phyloP scores from a whole-genome alignment of 2,888 invertebrate genomes.

The Microchrysa polita region DNA sequence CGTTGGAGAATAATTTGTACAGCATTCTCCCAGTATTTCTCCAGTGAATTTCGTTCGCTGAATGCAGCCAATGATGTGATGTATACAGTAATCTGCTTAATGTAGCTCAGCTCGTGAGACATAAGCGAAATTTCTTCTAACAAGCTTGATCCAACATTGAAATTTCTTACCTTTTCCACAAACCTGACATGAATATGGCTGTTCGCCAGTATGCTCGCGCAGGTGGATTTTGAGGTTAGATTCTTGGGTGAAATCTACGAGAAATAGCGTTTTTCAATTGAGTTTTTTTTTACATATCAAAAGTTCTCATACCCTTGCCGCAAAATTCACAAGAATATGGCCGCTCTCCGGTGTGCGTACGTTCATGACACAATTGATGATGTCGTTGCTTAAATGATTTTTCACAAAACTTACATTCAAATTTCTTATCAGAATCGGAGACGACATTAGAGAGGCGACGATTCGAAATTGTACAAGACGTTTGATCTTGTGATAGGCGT shows the following conservation, averaged over 20 bases:
- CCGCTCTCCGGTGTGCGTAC: constrained; percentile 47
- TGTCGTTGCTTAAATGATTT: constrained; percentile 50
- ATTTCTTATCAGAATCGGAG: constrained; percentile 49
- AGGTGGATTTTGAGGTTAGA: constrained; percentile 50
- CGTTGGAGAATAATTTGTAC: too few relatives aligned
- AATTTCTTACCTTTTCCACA: constrained; percentile 47
- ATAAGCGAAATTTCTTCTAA: too few relatives aligned
- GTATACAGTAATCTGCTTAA: too few relatives aligned
- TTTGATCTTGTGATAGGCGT: too few relatives aligned
- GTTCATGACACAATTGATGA: constrained; percentile 49
- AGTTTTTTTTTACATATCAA: not conserved
- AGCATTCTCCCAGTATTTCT: too few relatives aligned
- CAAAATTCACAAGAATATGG: constrained; percentile 50
- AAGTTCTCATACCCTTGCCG: constrained; percentile 46
- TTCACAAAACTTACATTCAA: constrained; percentile 50
- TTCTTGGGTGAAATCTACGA: constrained; percentile 48
- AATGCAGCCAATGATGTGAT: too few relatives aligned
- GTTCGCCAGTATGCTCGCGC: constrained; percentile 46
- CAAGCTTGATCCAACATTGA: too few relatives aligned
- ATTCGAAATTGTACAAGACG: too few relatives aligned
- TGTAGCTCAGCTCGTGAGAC: too few relatives aligned
- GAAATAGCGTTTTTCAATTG: not conserved
- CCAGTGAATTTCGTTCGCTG: too few relatives aligned
- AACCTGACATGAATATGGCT: constrained; percentile 48
- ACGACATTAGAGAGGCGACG: too few relatives aligned